Percentiles rank a stretch among this genome's conserved stretches.
phyloP scores from a whole-genome alignment of 2,888 invertebrate genomes.

The Hanleya hanleyi region DNA sequence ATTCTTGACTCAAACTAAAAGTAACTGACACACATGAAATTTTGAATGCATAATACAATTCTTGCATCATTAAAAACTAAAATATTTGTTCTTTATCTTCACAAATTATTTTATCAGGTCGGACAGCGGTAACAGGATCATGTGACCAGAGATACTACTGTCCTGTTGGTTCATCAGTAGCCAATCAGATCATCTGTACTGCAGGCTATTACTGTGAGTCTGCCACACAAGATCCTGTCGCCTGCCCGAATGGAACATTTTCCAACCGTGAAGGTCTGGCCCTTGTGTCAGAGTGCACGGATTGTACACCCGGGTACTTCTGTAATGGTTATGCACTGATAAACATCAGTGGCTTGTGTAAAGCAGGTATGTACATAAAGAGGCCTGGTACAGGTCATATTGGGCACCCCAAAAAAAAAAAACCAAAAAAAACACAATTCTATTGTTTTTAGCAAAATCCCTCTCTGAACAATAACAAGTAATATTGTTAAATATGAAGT shows the following conservation, averaged over 20 bases:
- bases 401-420: neutral
- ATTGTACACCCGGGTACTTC: constrained; percentile 64
- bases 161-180: constrained; percentile 53
- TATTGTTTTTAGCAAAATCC: too few species aligned
- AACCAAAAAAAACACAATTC: too few species aligned
- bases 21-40: too few species aligned
- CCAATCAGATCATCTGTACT: constrained; percentile 61
- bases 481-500: too few species aligned
- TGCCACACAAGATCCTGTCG: constrained; percentile 55
- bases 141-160: constrained; percentile 67
- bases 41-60: too few species aligned
- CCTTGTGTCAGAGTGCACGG: constrained; percentile 49
- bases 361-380: constrained; percentile 59
- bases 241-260: constrained; percentile 69
- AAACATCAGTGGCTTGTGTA: constrained; percentile 62
- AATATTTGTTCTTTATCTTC: too few species aligned
- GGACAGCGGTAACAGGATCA: constrained; percentile 59
- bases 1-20: too few species aligned
- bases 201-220: constrained; percentile 64
- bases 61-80: too few species aligned
- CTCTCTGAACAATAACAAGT: too few species aligned
- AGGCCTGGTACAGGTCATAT: neutral
- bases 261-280: constrained; percentile 61
- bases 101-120: too few species aligned
- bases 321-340: constrained; percentile 64